These are phyloP conservation scores for Delphinus delphis DNA, from an alignment of 2,113 vertebrate species.

Conservation along the genomic window DNA sequence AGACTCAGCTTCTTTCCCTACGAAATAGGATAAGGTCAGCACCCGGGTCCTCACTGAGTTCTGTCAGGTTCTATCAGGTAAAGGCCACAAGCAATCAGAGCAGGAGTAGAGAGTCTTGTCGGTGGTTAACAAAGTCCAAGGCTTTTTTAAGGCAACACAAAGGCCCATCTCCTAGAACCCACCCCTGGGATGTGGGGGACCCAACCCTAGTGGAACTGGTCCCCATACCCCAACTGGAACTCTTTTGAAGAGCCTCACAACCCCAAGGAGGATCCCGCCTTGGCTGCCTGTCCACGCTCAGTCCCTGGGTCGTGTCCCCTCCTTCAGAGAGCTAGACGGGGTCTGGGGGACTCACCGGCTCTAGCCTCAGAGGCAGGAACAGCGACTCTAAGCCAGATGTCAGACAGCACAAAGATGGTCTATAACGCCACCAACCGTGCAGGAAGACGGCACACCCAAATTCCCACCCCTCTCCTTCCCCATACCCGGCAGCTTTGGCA, in stretches of 20 bases:
- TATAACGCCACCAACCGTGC: fast-evolving
- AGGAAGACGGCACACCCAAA: not conserved
- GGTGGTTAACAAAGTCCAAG: not conserved
- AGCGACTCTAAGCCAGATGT: not conserved
- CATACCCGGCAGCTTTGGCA: not conserved
- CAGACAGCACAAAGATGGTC: not conserved
- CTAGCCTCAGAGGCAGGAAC: not conserved
- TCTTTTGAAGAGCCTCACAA: not conserved
- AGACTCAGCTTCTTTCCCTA: not conserved
- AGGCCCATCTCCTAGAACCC: not conserved
- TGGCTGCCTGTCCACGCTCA: not conserved
- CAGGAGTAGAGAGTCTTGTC: not conserved
- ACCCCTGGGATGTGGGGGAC: too few species aligned
- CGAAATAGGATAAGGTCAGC: not conserved
- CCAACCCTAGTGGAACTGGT: not conserved
- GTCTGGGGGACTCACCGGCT: fast-evolving
- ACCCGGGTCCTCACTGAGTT: not conserved
- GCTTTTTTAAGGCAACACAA: not conserved
- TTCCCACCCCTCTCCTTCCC: fast-evolving
- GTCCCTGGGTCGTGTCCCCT: fast-evolving
- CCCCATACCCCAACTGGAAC: not conserved
- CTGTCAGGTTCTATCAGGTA: too few species aligned
- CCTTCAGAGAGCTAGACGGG: not conserved
- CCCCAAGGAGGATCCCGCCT: too few species aligned
- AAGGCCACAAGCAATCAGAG: not conserved